These are phyloP conservation scores for Forbesichthys agassizii DNA, from an alignment of 2,113 vertebrate genomes.

Conservation along the genomic window DNA sequence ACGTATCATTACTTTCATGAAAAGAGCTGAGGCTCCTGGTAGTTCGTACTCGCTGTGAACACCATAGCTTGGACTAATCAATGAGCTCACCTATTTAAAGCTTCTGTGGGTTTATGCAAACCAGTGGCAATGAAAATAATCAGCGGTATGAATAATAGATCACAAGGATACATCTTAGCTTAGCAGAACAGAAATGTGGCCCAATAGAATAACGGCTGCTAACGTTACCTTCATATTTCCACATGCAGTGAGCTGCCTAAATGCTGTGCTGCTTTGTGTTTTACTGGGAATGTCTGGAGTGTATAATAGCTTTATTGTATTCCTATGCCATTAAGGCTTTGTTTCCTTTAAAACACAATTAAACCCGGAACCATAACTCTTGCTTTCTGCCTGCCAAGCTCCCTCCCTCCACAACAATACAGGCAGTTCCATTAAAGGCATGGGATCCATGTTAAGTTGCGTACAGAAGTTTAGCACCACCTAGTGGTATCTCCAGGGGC, in stretches of 20 bases:
- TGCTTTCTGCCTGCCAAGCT: slow-evolving; percentile 46
- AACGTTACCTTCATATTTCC: slow-evolving; percentile 33
- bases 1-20: slow-evolving; percentile 1
- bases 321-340: slow-evolving; percentile 46
- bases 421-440: slow-evolving; percentile 42
- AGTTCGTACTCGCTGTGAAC: slow-evolving; percentile 16
- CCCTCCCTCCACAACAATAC: slow-evolving; percentile 46
- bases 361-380: slow-evolving; percentile 61
- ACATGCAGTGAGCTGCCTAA: slow-evolving; percentile 36
- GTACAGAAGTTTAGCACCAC: slow-evolving; percentile 72
- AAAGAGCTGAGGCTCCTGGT: slow-evolving; percentile 10
- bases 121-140: slow-evolving; percentile 57
- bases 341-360: slow-evolving; percentile 60
- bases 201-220: slow-evolving; percentile 21
- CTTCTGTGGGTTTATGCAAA: slow-evolving; percentile 63
- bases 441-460: slow-evolving; percentile 15
- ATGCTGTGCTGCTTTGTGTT: slow-evolving; percentile 44
- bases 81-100: slow-evolving; percentile 57
- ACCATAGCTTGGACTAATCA: slow-evolving; percentile 44
- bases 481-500: slow-evolving; percentile 58
- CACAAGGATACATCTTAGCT: slow-evolving; percentile 59
- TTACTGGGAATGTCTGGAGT: slow-evolving; percentile 41
- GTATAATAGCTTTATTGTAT: slow-evolving; percentile 57
- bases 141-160: slow-evolving; percentile 73
- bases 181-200: slow-evolving; percentile 39